These are phyloP conservation scores for Drosophila cognata DNA, from an alignment of 2,888 invertebrate genomes.

Conservation along the genomic window DNA sequence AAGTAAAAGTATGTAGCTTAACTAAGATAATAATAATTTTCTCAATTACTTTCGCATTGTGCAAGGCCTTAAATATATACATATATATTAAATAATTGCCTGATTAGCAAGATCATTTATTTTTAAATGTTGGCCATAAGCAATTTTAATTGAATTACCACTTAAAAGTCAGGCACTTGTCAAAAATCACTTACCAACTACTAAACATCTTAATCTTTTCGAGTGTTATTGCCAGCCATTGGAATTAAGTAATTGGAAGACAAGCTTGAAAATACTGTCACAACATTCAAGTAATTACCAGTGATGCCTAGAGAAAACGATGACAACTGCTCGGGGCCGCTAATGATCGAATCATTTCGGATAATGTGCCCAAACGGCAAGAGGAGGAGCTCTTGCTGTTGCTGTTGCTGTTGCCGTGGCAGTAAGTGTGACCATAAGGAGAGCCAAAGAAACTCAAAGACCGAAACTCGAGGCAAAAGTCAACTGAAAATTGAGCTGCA, in stretches of 20 bases:
- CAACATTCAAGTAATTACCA: slow-evolving; percentile 78
- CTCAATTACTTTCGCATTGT: not conserved
- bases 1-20: not conserved
- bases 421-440: slow-evolving; percentile 67
- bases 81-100: too few relatives aligned
- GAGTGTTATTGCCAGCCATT: slow-evolving; percentile 60
- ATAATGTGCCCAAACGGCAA: slow-evolving; percentile 65
- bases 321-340: slow-evolving; percentile 58
- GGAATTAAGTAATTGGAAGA: slow-evolving; percentile 76
- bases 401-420: slow-evolving; percentile 41
- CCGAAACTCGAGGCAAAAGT: slow-evolving; percentile 65
- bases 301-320: slow-evolving; percentile 67
- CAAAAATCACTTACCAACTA: slow-evolving; percentile 42
- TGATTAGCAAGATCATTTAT: not conserved
- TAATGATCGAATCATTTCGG: slow-evolving; percentile 80
- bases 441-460: slow-evolving; percentile 44
- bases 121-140: not conserved
- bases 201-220: slow-evolving; percentile 46
- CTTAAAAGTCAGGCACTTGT: slow-evolving; percentile 20
- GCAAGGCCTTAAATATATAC: not conserved
- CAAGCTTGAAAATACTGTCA: slow-evolving; percentile 72
- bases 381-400: slow-evolving; percentile 27
- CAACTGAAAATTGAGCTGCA: slow-evolving; percentile 79
- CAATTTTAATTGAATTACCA: not conserved
- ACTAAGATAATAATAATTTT: not conserved